Evolutionary conservation across 2,888 invertebrate genomes (phyloP), one percentile per base, ranked within the genome.

Genomic region (Lissocephala sabroskyi): DNA sequence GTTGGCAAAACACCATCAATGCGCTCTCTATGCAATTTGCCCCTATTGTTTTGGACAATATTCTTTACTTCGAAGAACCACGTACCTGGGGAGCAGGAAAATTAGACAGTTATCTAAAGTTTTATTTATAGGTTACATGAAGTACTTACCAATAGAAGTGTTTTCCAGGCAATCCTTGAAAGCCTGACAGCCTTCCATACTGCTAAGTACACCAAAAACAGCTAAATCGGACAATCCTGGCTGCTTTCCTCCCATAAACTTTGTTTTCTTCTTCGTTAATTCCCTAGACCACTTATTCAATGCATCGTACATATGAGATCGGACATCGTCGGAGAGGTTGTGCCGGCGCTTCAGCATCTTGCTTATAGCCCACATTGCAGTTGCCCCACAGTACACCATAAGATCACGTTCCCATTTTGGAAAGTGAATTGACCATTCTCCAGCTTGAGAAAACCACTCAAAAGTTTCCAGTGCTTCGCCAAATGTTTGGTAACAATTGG

Each of bases 201-300:
- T 96, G 81, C 90, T 92, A 3, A 98, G 86, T 2, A 96, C 90
- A 1, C 98, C 98, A 80, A 91, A 98, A 1, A 97, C 93, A 0
- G 96, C 89, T 41, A 99, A 86, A 86, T 99, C 98, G 0, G 97
- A 94, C 5, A 99, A 86, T 82, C 97, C 94, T 0, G 98, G 98
- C 56, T 88, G 83, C 11, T 88, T 83, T 0, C 98, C 98, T 5
- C 98, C 98, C 85, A 95, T 89, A 82, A 96, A 99, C 16, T 86
- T 86, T 0, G 88, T 87, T 2, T 91, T 91, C 61, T 89, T 90
- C 33, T 87, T 86, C 29, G 90, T 88, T 1, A 98, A 82, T 19
- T 89, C 92, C 36, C 84, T 86, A 45, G 90, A 86, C 95, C 97
- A 98, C 35, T 87, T 86, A 71, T 93, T 89, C 43, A 95, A 92